These are phyloP conservation scores for Parasteatoda lunata DNA, from an alignment of 2,888 invertebrate species.

Conservation along the genomic window DNA sequence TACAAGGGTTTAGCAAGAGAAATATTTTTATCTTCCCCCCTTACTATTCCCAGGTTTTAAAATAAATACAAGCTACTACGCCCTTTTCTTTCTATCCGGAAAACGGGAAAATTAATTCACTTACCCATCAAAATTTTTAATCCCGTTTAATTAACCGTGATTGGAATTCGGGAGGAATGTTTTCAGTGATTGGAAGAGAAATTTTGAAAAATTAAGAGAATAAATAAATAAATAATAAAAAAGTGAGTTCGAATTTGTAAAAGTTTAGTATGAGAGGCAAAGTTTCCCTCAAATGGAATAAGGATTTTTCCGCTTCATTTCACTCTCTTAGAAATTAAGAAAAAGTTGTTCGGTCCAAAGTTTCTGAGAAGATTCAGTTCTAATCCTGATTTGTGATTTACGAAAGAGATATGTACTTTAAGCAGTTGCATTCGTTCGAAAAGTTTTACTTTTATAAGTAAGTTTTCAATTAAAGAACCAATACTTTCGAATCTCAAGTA, in stretches of 20 bases:
- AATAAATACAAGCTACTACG: conserved; percentile 42
- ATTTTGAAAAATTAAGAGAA: conserved; percentile 21
- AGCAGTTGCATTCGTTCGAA: not conserved
- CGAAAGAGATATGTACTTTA: not conserved
- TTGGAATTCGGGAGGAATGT: conserved; percentile 39
- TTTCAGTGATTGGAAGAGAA: conserved; percentile 23
- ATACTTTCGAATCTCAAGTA: too few relatives aligned
- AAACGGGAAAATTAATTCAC: conserved; percentile 62
- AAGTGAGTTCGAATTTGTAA: conserved; percentile 15
- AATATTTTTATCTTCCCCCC: conserved; percentile 13
- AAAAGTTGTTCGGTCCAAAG: not conserved
- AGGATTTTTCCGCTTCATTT: not conserved
- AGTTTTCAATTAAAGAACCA: too few relatives aligned
- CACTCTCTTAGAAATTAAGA: not conserved
- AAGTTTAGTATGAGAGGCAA: conserved; percentile 8
- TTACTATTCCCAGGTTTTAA: conserved; percentile 57
- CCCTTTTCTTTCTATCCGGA: not conserved
- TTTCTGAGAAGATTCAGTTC: not conserved
- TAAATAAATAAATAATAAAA: conserved; percentile 25
- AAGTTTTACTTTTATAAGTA: not conserved
- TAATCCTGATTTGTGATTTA: conserved; percentile 5
- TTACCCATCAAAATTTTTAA: conserved; percentile 67
- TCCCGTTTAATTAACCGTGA: conserved; percentile 67
- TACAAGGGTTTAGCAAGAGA: conserved; percentile 6
- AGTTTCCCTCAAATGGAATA: not conserved